Conservation (phyloP, 2,113 vertebrate species). For the Sylvilagus bachmani region DNA sequence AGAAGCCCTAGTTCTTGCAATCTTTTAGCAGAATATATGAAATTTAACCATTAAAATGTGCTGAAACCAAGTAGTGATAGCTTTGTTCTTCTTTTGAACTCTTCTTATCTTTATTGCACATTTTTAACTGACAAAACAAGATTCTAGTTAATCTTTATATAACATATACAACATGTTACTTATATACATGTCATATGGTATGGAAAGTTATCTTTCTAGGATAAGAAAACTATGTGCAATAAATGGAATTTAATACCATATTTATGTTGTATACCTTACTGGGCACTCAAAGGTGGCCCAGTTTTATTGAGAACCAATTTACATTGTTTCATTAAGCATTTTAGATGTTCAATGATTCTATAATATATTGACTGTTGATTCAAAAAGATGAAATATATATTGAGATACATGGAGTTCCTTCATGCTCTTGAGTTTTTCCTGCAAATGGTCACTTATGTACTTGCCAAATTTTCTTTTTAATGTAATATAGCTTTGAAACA, state of each 20-base stretch:
- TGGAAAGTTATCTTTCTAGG: background rate
- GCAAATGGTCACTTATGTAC: no score
- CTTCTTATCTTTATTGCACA: background rate
- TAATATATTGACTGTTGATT: background rate
- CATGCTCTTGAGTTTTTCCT: no score
- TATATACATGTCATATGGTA: background rate
- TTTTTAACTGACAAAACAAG: background rate
- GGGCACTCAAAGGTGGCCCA: background rate
- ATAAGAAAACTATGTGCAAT: background rate
- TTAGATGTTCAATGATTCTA: background rate
- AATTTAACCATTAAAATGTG: background rate
- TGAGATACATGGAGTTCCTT: no score
- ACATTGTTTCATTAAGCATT: background rate
- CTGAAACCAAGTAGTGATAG: background rate
- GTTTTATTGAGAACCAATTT: slow-evolving; percentile 28
- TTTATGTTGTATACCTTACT: slow-evolving; percentile 41
- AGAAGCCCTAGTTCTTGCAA: background rate
- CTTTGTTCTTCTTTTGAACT: background rate
- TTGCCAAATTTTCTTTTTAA: no score
- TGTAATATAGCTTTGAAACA: no score
- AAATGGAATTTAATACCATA: background rate
- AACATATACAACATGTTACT: background rate
- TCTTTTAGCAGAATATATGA: background rate
- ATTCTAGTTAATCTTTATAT: background rate
- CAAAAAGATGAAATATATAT: no score